phyloP scores from a whole-genome alignment of 2,888 invertebrate genomes.

The Orgyia antiqua region DNA sequence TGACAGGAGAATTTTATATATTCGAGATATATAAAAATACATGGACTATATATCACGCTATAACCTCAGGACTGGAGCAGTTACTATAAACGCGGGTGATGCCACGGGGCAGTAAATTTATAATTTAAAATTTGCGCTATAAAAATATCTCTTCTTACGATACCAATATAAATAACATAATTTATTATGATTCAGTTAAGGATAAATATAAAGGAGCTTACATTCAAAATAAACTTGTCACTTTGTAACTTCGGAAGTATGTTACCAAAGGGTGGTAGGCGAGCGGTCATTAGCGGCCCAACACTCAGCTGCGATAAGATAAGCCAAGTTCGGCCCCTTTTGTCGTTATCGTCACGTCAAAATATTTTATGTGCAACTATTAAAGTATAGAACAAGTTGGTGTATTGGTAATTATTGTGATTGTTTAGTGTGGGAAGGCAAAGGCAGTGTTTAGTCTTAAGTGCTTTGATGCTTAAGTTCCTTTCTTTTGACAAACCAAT shows the following conservation, averaged over 20 bases:
- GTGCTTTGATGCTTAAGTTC: conserved; percentile 1
- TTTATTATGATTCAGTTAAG: too few relatives aligned
- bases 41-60: too few relatives aligned
- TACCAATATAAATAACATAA: too few relatives aligned
- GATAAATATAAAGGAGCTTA: background rate
- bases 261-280: conserved; percentile 34
- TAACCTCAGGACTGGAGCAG: too few relatives aligned
- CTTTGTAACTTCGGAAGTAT: conserved; percentile 45
- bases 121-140: background rate
- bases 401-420: conserved; percentile 39
- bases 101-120: background rate
- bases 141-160: too few relatives aligned
- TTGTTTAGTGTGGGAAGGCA: conserved; percentile 24
- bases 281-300: conserved; percentile 60
- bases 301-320: conserved; percentile 64
- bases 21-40: too few relatives aligned
- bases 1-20: too few relatives aligned
- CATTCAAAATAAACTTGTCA: conserved; percentile 54
- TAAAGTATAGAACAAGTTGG: conserved; percentile 34
- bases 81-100: too few relatives aligned
- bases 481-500: too few relatives aligned
- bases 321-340: conserved; percentile 55
- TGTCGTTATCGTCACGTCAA: conserved; percentile 62
- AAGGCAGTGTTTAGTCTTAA: conserved; percentile 1
- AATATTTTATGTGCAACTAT: conserved; percentile 68